Conservation (phyloP, 2,113 vertebrate genomes). For the Oryzias woworae region DNA sequence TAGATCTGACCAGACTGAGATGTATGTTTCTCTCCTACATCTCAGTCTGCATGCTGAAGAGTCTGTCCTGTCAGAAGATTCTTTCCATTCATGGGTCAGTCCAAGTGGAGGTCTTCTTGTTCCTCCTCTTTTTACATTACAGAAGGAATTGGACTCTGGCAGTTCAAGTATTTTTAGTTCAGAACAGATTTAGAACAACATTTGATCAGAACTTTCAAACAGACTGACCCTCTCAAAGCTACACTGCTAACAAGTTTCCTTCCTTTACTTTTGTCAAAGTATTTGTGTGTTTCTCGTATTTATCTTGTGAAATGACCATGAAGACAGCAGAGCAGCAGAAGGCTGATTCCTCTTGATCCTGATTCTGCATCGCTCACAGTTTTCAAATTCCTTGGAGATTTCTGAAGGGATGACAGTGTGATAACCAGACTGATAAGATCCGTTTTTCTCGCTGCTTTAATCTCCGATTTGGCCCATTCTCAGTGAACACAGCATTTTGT, state of each 20-base stretch:
- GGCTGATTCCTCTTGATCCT: conserved; percentile 41
- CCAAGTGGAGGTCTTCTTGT: conserved; percentile 38
- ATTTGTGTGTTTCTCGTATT: conserved; percentile 9
- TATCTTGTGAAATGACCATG: conserved; percentile 34
- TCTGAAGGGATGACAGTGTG: conserved; percentile 48
- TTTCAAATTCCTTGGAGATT: conserved; percentile 67
- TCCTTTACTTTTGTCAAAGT: too few relatives aligned
- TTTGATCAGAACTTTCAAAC: background rate
- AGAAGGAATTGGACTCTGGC: conserved; percentile 30
- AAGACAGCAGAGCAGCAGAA: conserved; percentile 50
- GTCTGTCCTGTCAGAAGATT: conserved; percentile 22
- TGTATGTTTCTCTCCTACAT: conserved; percentile 10
- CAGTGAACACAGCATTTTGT: background rate
- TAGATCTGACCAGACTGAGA: conserved; percentile 5
- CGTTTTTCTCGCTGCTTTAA: conserved; percentile 30
- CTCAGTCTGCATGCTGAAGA: conserved; percentile 13
- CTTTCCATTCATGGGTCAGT: conserved; percentile 54
- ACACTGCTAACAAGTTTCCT: too few relatives aligned
- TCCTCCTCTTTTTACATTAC: conserved; percentile 48
- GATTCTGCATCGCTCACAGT: conserved; percentile 58
- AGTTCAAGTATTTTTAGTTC: conserved; percentile 23
- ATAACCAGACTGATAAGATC: conserved; percentile 64
- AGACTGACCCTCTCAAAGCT: too few relatives aligned
- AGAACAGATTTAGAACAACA: conserved; percentile 31
- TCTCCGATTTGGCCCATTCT: conserved; percentile 17